These are phyloP conservation scores for Clarias pachynema DNA, from an alignment of 2,797 vertebrate genomes.

Conservation along the genomic window DNA sequence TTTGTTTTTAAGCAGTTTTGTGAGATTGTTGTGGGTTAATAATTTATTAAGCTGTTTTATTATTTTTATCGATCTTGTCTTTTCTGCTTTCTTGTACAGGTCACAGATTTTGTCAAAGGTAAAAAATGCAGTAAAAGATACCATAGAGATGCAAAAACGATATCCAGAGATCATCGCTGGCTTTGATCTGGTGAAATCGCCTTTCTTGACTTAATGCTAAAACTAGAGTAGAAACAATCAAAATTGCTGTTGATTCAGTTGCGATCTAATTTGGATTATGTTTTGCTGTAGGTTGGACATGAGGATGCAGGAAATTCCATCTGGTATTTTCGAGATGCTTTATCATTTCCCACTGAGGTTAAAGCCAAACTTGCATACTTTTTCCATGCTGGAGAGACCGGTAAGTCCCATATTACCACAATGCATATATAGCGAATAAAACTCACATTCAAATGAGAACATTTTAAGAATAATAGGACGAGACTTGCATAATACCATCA, in stretches of 20 bases:
- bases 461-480: not conserved
- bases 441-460: not conserved
- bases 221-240: not conserved
- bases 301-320: conserved; percentile 84
- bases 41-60: too few relatives aligned
- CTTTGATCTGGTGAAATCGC: conserved; percentile 85
- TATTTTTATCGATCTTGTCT: too few relatives aligned
- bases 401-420: conserved; percentile 64
- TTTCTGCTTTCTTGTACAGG: conserved; percentile 64
- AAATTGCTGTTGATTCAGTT: not conserved
- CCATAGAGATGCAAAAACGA: conserved; percentile 75
- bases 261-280: not conserved
- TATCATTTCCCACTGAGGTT: conserved; percentile 74
- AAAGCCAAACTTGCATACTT: conserved; percentile 80
- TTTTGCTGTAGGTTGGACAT: conserved; percentile 80
- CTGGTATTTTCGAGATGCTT: conserved; percentile 81
- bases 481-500: not conserved
- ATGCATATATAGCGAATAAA: not conserved
- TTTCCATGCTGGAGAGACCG: conserved; percentile 92
- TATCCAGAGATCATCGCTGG: conserved; percentile 86
- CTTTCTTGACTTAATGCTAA: not conserved
- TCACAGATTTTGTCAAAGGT: conserved; percentile 73
- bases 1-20: not conserved
- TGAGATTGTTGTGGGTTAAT: not conserved
- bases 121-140: conserved; percentile 74